Conservation (phyloP, 2,888 invertebrate species). For the Lochmaea capreae region DNA sequence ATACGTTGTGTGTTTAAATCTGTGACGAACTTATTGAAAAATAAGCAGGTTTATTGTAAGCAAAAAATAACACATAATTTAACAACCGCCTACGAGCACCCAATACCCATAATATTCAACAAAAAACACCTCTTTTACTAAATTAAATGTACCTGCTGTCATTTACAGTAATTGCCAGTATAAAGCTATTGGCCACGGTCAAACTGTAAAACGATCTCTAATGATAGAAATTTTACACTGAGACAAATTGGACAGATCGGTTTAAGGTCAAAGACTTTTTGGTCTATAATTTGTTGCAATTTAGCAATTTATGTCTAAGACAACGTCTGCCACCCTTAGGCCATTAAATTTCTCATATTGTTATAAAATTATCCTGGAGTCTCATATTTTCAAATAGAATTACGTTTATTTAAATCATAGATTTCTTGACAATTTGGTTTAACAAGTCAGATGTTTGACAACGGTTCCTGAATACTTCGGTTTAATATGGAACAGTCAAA, state of each 20-base stretch:
- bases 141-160: conserved; percentile 49
- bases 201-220: conserved; percentile 51
- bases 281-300: conserved; percentile 55
- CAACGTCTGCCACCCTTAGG: conserved; percentile 37
- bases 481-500: too few species aligned
- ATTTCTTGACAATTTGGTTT: not conserved
- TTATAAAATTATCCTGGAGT: not conserved
- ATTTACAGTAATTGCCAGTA: conserved; percentile 47
- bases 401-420: not conserved
- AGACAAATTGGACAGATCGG: conserved; percentile 48
- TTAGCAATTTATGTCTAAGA: conserved; percentile 52
- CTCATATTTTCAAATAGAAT: not conserved
- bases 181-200: conserved; percentile 31
- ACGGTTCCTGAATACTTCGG: too few species aligned
- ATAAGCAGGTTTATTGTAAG: conserved; percentile 19
- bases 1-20: not conserved
- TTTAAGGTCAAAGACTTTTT: conserved; percentile 38
- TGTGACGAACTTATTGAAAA: conserved; percentile 21
- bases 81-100: conserved; percentile 37
- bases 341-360: conserved; percentile 37
- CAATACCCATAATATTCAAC: conserved; percentile 38
- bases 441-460: too few species aligned
- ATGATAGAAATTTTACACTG: conserved; percentile 54
- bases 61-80: conserved; percentile 22
- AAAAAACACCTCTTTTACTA: conserved; percentile 38